A percentile compares a stretch with the other conserved stretches of the same genome.
phyloP scores from a whole-genome alignment of 1,140 invertebrate genomes.

The Diprion similis region DNA sequence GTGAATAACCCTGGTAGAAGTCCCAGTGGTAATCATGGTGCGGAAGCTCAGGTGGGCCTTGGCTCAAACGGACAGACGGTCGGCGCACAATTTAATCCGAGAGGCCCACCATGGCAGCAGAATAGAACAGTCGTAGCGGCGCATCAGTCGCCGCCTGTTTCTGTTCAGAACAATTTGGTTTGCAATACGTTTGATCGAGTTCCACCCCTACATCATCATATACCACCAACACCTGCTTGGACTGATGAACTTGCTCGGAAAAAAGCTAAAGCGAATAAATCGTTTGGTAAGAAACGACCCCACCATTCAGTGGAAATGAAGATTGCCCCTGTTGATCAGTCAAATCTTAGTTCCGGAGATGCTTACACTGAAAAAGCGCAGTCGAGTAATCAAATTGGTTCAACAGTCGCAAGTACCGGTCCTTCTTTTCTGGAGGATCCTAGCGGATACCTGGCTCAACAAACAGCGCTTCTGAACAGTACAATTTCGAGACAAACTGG shows the following conservation, averaged over 20 bases:
- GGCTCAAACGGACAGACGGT: slow-evolving; percentile 42
- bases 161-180: slow-evolving; percentile 46
- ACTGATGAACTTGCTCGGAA: slow-evolving; percentile 70
- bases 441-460: slow-evolving; percentile 85
- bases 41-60: slow-evolving; percentile 39
- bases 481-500: slow-evolving; percentile 81
- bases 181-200: slow-evolving; percentile 69
- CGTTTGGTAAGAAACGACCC: slow-evolving; percentile 63
- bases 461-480: slow-evolving; percentile 82
- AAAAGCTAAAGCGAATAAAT: slow-evolving; percentile 66
- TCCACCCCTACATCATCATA: slow-evolving; percentile 75
- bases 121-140: slow-evolving; percentile 55
- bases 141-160: slow-evolving; percentile 42
- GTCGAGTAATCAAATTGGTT: slow-evolving; percentile 46
- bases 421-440: slow-evolving; percentile 89
- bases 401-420: slow-evolving; percentile 49
- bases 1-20: slow-evolving; percentile 45
- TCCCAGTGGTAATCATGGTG: slow-evolving; percentile 40
- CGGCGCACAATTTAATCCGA: slow-evolving; percentile 54
- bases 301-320: slow-evolving; percentile 47
- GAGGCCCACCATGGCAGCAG: slow-evolving; percentile 71
- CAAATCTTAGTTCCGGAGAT: slow-evolving; percentile 39
- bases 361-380: slow-evolving; percentile 53
- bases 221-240: slow-evolving; percentile 67
- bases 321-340: slow-evolving; percentile 40